Conservation (phyloP, 2,888 invertebrate species). For the Chirona hameri region DNA sequence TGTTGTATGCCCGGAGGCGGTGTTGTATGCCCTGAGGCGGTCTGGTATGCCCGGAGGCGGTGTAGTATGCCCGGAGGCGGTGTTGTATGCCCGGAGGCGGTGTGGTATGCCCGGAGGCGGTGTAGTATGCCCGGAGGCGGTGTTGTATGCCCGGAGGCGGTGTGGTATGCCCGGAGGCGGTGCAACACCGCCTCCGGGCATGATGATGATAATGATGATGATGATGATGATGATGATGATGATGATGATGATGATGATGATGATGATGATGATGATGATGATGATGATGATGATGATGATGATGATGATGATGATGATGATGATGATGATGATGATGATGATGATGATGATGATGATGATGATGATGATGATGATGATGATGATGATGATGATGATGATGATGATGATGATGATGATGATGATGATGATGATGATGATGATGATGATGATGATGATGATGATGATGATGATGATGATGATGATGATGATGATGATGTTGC, state of each 20-base stretch:
- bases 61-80: too few species aligned
- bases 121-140: too few species aligned
- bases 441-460: slow-evolving; percentile 22
- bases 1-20: too few species aligned
- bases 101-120: too few species aligned
- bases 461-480: slow-evolving; percentile 22
- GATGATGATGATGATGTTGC: too few species aligned
- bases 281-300: slow-evolving; percentile 22
- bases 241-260: neutral
- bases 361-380: slow-evolving; percentile 22
- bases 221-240: neutral
- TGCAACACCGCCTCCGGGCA: neutral
- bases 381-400: slow-evolving; percentile 22
- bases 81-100: too few species aligned
- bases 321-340: slow-evolving; percentile 22
- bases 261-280: too few species aligned
- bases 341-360: slow-evolving; percentile 22
- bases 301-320: slow-evolving; percentile 22
- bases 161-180: too few species aligned
- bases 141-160: too few species aligned
- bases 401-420: slow-evolving; percentile 22
- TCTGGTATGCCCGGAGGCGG: too few species aligned
- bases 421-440: slow-evolving; percentile 22
- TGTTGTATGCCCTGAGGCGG: too few species aligned
- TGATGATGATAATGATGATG: slow-evolving; percentile 22